phyloP scores from a whole-genome alignment of 2,797 vertebrate genomes.

The Mormyrops boulengeri region DNA sequence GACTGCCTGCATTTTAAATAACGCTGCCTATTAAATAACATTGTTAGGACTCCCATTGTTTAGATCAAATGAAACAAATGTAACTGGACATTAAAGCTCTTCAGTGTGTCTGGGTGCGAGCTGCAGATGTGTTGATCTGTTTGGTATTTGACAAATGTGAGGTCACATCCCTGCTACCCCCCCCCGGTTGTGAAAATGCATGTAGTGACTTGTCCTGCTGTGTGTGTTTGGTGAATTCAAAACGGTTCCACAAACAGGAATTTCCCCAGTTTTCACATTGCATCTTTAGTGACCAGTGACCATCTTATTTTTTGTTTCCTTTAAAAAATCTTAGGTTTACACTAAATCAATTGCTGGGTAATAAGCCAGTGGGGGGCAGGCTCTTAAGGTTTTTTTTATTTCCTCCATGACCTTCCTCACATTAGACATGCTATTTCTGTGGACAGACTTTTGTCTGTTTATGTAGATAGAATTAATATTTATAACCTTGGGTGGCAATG shows the following conservation, averaged over 20 bases:
- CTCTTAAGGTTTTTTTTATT: neutral
- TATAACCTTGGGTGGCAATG: neutral
- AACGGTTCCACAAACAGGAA: neutral
- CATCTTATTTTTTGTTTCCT: neutral
- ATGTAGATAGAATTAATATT: neutral
- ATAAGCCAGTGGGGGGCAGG: neutral
- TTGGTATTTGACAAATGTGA: neutral
- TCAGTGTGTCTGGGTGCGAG: neutral
- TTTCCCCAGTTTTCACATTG: neutral
- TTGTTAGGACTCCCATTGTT: neutral
- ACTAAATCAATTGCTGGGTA: neutral
- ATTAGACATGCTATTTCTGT: neutral
- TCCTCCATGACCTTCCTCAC: neutral
- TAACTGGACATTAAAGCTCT: neutral
- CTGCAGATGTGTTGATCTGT: neutral
- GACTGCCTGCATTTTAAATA: neutral
- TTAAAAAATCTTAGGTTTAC: neutral
- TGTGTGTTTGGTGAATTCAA: neutral
- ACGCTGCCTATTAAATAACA: neutral
- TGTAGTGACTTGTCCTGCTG: neutral
- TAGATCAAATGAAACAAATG: neutral
- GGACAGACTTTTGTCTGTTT: neutral
- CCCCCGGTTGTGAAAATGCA: neutral
- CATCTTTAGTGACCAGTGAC: neutral
- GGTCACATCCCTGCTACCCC: neutral